Evolutionary conservation across 2,113 vertebrate species (phyloP), one percentile per base, ranked within the genome.

Genomic region (Clarias macrocephalus): DNA sequence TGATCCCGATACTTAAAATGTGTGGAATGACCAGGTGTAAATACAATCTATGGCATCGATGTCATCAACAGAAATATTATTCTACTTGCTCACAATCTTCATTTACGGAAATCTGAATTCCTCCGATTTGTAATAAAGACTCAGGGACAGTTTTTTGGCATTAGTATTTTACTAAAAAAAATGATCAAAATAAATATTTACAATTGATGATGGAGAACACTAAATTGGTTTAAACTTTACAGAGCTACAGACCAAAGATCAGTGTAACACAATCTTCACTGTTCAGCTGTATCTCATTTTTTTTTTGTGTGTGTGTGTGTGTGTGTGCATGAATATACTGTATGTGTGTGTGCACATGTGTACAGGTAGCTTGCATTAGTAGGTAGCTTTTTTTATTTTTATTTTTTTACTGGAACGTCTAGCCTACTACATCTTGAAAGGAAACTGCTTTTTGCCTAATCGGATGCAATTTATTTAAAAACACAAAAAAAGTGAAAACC

Each of bases 141-240:
- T 88, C 79, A 13, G 57, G n/a, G 59, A 85, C 83, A 62, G 56
- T 54, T 87, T 90, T 90, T 92, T 89, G 65, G 91, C 91, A 90
- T 94, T 92, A 48, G 62, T 90, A 81, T 93, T 96, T 95, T 95
- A 94, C 92, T 94, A 92, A 92, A 93, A 92, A 93, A 92, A 90
- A 91, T 92, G 90, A 92, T 92, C 91, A 94, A 94, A 95, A 95
- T 93, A 94, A 95, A 94, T 91, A 93, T 90, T 88, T 94, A 94
- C 93, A 94, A 89, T 90, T 89, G 91, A 94, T 90, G 90, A 93
- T 89, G 91, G 85, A 89, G 92, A 88, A 94, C 82, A 90, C 91
- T 85, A 85, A 88, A 92, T 91, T 92, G 83, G 86, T 89, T 90
- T 90, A 85, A 93, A 91, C 88, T 93, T 92, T 91, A 88, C 88